Evolutionary conservation across 1,140 invertebrate genomes (phyloP), one percentile per base, ranked within the genome.

Genomic region (Hylaeus anthracinus): DNA sequence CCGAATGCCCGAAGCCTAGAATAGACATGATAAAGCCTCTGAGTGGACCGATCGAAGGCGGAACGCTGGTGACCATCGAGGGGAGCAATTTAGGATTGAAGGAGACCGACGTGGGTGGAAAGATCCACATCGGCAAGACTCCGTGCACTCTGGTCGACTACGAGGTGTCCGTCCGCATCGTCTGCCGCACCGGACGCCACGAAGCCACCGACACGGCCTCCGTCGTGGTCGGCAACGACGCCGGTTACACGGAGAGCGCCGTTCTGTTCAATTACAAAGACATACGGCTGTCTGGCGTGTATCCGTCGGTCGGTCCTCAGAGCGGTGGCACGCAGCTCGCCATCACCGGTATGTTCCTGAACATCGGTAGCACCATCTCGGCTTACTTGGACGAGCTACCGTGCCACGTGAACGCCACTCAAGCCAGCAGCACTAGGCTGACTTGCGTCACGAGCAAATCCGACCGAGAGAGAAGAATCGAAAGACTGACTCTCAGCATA

Each of bases 1-100:
- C 95, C 55, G 97, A 98, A 88, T 99, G 98, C 91, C 98, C 98
- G 1, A 96, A 97, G 88, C 98, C 98, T 26, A 94, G 98, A 83
- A 99, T 99, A 89, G 97, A 98, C 92, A 97, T 98, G 95, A 98
- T 99, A 84, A 97, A 97, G 92, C 99, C 99, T 0, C 90, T 98
- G 41, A 98, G 97, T 91, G 99, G 99, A 14, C 99, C 98, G 10
- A 96, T 98, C 67, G 97, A 99, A 94, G 99, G 99, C 45, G 99
- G 99, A 1, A 99, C 99, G 39, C 92, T 98, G 53, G 96, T 99
- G 0, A 99, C 98, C 8, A 99, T 99, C 77, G 97, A 97, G 94
- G 99, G 99, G 8, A 97, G 97, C 89, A 99, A 99, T 94, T 95
- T 99, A 43, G 99, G 99, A 0, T 95, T 98, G 67, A 96, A 96